Evolutionary conservation across 1,140 invertebrate species (phyloP).

Genomic region (Drepana arcuata): DNA sequence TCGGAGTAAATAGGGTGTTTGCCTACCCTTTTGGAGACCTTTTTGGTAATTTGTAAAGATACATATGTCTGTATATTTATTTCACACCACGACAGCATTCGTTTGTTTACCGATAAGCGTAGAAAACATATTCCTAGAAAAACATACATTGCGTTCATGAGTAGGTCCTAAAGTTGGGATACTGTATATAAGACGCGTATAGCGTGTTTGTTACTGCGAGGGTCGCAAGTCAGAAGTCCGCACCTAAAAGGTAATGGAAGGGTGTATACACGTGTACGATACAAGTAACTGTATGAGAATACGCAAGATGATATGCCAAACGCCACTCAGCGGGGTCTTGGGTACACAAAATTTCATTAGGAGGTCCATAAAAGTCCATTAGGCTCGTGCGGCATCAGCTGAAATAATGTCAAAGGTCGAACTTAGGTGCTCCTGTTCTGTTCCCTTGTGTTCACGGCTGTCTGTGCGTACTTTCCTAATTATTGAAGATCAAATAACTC

Average conservation of each 20-base stretch:
- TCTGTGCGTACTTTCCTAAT: too few relatives aligned
- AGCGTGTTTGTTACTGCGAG: too few relatives aligned
- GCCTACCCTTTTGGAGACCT: too few relatives aligned
- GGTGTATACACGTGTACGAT: background rate
- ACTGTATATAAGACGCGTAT: too few relatives aligned
- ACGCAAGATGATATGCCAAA: constrained; percentile 24
- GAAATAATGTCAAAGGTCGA: constrained; percentile 33
- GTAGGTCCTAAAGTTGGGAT: too few relatives aligned
- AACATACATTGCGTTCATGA: background rate
- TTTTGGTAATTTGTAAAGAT: too few relatives aligned
- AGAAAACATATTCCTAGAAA: background rate
- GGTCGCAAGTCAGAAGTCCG: background rate
- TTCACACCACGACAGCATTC: background rate
- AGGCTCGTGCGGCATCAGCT: constrained; percentile 18
- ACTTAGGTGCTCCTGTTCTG: too few relatives aligned
- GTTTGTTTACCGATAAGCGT: background rate
- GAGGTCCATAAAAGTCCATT: constrained; percentile 44
- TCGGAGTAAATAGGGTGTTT: too few relatives aligned
- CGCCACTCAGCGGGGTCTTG: constrained; percentile 21
- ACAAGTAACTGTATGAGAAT: too few relatives aligned
- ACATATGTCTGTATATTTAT: too few relatives aligned
- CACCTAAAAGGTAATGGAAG: background rate
- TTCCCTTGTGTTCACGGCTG: too few relatives aligned
- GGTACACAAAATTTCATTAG: constrained; percentile 40
- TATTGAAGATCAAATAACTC: too few relatives aligned